Conservation (phyloP, 2,888 invertebrate genomes). For the Ormia ochracea region DNA sequence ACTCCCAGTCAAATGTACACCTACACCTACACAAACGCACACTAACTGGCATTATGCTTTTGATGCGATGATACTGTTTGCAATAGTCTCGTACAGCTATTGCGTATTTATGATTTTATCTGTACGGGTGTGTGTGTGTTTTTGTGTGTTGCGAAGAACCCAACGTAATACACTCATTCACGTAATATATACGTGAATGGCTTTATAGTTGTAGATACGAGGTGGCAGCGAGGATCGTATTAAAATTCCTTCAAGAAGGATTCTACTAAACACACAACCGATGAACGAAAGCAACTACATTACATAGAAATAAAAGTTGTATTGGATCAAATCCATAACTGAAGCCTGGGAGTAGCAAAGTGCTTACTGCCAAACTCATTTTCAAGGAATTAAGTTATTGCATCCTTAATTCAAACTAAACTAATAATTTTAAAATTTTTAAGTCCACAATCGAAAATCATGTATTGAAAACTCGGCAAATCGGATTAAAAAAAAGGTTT, state of each 20-base stretch:
- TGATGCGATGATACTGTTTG: conserved; percentile 30
- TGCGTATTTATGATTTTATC: conserved; percentile 16
- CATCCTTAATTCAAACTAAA: too few species aligned
- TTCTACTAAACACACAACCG: neutral
- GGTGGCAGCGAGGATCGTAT: neutral
- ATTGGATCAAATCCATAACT: too few species aligned
- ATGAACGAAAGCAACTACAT: too few species aligned
- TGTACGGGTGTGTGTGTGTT: neutral
- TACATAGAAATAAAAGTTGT: too few species aligned
- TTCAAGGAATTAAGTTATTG: too few species aligned
- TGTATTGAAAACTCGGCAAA: too few species aligned
- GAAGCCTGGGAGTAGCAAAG: too few species aligned
- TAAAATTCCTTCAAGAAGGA: neutral
- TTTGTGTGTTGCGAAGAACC: conserved; percentile 13
- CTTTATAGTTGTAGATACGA: conserved; percentile 2
- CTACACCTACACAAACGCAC: neutral
- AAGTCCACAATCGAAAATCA: too few species aligned
- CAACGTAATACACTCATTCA: conserved; percentile 36
- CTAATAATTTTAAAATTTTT: too few species aligned
- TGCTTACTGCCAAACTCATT: too few species aligned
- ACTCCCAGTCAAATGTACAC: neutral
- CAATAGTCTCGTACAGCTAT: neutral
- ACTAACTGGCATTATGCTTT: conserved; percentile 26
- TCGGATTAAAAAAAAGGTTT: too few species aligned
- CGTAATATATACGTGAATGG: conserved; percentile 32